Base-by-base conservation (phyloP, 2,797 vertebrate species). In the Sebastes steindachneri region DNA sequence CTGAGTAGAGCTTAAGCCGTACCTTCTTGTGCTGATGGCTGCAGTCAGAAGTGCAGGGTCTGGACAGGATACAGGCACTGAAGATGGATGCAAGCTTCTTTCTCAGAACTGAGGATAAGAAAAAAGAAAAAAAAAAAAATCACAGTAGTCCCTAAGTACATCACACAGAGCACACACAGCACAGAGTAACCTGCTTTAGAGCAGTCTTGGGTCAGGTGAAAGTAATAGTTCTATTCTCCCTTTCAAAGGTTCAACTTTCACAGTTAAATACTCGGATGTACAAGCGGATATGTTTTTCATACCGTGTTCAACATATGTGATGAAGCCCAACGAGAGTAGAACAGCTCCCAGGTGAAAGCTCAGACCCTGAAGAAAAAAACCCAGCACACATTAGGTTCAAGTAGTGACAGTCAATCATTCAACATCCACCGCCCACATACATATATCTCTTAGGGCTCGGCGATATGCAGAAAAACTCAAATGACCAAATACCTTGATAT, bases 281-380 rank as follows among this genome's bases (percentile, higher is more conserved):
- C 4, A 62, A 65, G 28, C 15, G 25, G 7, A 51, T 62, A 26
- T 17, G 21, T 9, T 17, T 17, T 55, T 55, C 85, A 7, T 89
- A 99, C 98, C 97, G 0, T 98, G 97, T 88, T 99, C 97, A 29
- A 97, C 95, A 0, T 98, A 98, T 15, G 97, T 99, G 93, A 98
- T 97, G 87, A 98, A 97, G 9, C 97, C 97, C 66, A 98, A 89
- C 4, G 97, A 97, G 1, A 99, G 90, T 26, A 98, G 94, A n/a
- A 97, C 97, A 0, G 97, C 96, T 10, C 96, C 97, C 64, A 99
- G 95, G 80, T 99, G 97, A 82, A 98, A 98, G 84, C 97, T 99
- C 78, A 98, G 95, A 33, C 97, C 97, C 97, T 99, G 86, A 60
- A 67, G 33, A 54, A 58, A 57, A 72, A 14, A 35, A 12, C 1